These are phyloP conservation scores for Drosophila obscura DNA, from an alignment of 1,140 invertebrate species.

Conservation along the genomic window DNA sequence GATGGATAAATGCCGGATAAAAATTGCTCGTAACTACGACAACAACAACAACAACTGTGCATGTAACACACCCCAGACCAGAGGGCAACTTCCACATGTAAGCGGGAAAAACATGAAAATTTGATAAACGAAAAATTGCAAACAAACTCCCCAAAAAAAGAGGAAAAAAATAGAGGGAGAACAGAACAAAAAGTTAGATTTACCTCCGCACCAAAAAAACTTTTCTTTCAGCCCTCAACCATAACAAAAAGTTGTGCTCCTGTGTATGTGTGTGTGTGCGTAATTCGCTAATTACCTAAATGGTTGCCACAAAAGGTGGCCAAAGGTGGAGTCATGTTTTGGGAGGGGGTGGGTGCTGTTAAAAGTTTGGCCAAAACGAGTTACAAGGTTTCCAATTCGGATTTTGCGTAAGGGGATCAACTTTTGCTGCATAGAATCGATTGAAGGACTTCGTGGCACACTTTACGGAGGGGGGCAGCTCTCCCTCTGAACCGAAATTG, in stretches of 20 bases:
- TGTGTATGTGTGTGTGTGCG: constrained; percentile 42
- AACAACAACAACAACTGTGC: constrained; percentile 27
- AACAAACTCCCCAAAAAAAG: constrained; percentile 37
- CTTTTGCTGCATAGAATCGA: constrained; percentile 34
- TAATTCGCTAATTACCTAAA: constrained; percentile 79
- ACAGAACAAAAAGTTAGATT: constrained; percentile 57
- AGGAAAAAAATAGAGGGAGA: constrained; percentile 20
- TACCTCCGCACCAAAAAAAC: constrained; percentile 40
- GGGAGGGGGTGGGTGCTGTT: constrained; percentile 6
- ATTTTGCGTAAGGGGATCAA: constrained; percentile 7
- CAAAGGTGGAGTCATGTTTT: constrained; percentile 1
- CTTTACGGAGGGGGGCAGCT: constrained; percentile 3
- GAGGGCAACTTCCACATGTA: background rate
- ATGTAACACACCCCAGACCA: constrained; percentile 9
- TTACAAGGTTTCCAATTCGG: constrained; percentile 48
- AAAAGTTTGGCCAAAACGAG: constrained; percentile 45
- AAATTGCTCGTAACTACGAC: constrained; percentile 75
- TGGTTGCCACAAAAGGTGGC: constrained; percentile 55
- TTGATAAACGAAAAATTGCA: constrained; percentile 74
- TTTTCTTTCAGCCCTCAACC: constrained; percentile 13
- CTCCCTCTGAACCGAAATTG: background rate
- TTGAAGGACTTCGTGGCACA: constrained; percentile 36
- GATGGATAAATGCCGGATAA: constrained; percentile 80
- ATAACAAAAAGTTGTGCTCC: constrained; percentile 16
- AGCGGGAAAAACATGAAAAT: constrained; percentile 69